Base-by-base conservation (phyloP, 2,888 invertebrate genomes). In the Agrilus cyanescens region DNA sequence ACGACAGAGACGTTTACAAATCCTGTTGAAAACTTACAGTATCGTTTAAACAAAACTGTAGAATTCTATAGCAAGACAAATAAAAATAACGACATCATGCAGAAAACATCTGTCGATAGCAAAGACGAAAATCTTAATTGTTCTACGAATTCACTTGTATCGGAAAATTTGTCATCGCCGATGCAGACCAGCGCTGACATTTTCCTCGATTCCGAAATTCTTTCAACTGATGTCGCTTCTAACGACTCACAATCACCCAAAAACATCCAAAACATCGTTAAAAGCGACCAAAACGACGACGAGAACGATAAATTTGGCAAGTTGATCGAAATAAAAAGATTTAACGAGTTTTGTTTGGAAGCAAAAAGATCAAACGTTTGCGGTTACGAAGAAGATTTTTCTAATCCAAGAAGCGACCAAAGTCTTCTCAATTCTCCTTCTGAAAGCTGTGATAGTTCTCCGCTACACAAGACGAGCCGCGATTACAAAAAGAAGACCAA, bases 401-500 rank as follows among this genome's bases (percentile, higher is more conserved):
- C 64, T 10, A 59, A 63, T 44, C 60, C 62, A 3, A 67, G 67
- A 52, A 67, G 67, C 46, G 66, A 66, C 45, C 65, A 67, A 45
- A 68, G 68, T 44, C 51, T 67, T 29, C 46, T 67, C 33, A 64
- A 66, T 45, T 67, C 67, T 0, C 8, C 14, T 7, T 60, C 55
- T 2, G 62, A 62, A 12, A 65, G 65, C 47, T 62, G 64, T 47
- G 71, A 63, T 46, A 74, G 74, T 52, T 75, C 75, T 49, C 76
- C 76, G 8, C 67, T 75, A 40, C 75, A 74, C 61, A 66, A 70
- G 53, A 59, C 66, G 1, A 67, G 69, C 38, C 57, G 62, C 16
- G 65, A 62, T 40, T 63, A 63, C 45, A 66, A 66, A 44, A 72
- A 72, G 61, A 54, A 59, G 67, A 69, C 68, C 67, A 52, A 60